phyloP scores from a whole-genome alignment of 1,140 invertebrate genomes.

The Schlechtendalia chinensis region DNA sequence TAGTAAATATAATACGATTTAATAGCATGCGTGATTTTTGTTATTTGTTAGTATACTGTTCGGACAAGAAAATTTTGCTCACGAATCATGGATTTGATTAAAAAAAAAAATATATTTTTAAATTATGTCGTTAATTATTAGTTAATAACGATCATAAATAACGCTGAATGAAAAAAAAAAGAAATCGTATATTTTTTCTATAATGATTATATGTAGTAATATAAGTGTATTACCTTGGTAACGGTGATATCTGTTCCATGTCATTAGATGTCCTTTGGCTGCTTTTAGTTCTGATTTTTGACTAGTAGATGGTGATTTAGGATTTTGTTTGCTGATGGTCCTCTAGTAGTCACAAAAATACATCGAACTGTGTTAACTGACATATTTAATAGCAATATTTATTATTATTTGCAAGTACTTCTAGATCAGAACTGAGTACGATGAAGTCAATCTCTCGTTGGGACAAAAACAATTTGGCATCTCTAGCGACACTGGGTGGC shows the following conservation, averaged over 20 bases:
- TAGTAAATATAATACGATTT: too few species aligned
- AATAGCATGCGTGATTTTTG: too few species aligned
- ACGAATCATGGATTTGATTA: too few species aligned
- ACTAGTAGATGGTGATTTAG: constrained; percentile 62
- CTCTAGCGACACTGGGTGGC: constrained; percentile 63
- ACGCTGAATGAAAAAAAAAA: too few species aligned
- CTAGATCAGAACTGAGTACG: constrained; percentile 71
- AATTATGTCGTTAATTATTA: too few species aligned
- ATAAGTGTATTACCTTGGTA: constrained; percentile 49
- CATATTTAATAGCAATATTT: neutral
- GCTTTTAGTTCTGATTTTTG: constrained; percentile 61
- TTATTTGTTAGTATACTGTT: too few species aligned
- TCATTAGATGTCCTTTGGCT: constrained; percentile 53
- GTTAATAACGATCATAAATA: too few species aligned
- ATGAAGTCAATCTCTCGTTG: constrained; percentile 66
- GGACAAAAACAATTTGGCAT: constrained; percentile 66
- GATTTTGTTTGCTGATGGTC: constrained; percentile 67
- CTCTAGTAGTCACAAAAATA: constrained; percentile 56
- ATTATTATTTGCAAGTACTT: constrained; percentile 58
- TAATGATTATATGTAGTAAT: too few species aligned
- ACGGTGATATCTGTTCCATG: constrained; percentile 54
- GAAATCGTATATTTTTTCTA: too few species aligned
- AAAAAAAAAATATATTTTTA: too few species aligned
- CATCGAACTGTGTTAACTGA: too few species aligned
- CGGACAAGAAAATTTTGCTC: too few species aligned